A percentile compares a stretch with the other conserved stretches of the same genome.
Conservation (phyloP, 2,888 invertebrate species). For the Cataglyphis altisquamis region DNA sequence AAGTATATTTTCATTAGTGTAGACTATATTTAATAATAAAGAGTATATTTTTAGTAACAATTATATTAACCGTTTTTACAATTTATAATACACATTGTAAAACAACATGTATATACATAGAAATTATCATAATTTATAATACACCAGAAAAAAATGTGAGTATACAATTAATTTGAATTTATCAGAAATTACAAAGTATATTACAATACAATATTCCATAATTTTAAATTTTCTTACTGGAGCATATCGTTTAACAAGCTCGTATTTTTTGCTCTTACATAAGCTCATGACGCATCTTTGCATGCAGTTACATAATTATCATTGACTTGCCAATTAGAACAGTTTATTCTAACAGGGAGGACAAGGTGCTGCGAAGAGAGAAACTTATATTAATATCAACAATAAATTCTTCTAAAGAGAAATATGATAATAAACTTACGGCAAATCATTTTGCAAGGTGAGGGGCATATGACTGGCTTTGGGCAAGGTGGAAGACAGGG, state of each 20-base stretch:
- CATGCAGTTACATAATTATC: constrained; percentile 25
- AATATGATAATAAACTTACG: constrained; percentile 55
- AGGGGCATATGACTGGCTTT: constrained; percentile 67
- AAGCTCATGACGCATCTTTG: neutral
- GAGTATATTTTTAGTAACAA: neutral
- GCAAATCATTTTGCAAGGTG: constrained; percentile 69
- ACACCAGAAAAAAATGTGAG: neutral
- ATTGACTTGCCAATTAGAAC: constrained; percentile 14
- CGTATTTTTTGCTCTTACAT: neutral
- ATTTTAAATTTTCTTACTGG: neutral
- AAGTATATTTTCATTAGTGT: neutral
- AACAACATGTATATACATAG: neutral
- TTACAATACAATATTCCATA: neutral
- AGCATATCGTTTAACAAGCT: neutral
- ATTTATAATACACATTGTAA: constrained; percentile 16
- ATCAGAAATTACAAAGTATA: neutral
- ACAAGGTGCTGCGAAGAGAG: constrained; percentile 54
- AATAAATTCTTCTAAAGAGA: constrained; percentile 33
- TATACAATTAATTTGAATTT: neutral
- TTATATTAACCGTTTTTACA: neutral
- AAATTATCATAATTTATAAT: constrained; percentile 1
- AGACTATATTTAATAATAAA: too few species aligned
- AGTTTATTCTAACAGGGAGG: constrained; percentile 49
- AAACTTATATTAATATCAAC: constrained; percentile 23
- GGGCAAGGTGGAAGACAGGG: constrained; percentile 75